A percentile compares a stretch with the other conserved stretches of the same genome.
Conservation (phyloP, 1,140 invertebrate species). For the Drosophila pseudoobscura region DNA sequence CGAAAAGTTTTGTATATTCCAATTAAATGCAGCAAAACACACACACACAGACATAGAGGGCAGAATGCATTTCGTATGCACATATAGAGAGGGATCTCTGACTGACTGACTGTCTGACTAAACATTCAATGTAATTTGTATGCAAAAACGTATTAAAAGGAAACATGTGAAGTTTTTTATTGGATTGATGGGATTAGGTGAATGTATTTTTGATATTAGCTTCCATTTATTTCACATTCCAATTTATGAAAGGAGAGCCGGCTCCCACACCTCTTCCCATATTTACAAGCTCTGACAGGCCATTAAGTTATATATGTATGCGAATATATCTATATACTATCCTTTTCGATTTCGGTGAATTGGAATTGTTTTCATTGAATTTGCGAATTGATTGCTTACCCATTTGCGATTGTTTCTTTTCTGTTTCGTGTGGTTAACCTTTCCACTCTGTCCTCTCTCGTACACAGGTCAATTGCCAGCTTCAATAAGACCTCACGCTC, state of each 20-base stretch:
- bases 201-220: constrained; percentile 29
- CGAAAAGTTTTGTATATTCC: constrained; percentile 62
- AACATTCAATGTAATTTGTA: constrained; percentile 35
- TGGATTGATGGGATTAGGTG: constrained; percentile 43
- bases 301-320: neutral
- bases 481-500: constrained; percentile 88
- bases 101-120: neutral
- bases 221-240: constrained; percentile 5
- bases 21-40: constrained; percentile 69
- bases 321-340: neutral
- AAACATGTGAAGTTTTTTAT: constrained; percentile 35
- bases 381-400: constrained; percentile 41
- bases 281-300: constrained; percentile 31
- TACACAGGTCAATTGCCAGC: constrained; percentile 80
- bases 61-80: neutral
- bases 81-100: neutral
- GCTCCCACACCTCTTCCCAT: neutral
- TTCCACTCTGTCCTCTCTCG: constrained; percentile 3
- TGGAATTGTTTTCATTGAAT: constrained; percentile 53
- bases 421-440: constrained; percentile 3
- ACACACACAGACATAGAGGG: neutral
- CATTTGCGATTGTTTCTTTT: constrained; percentile 6
- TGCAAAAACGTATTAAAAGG: constrained; percentile 39
- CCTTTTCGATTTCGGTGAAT: constrained; percentile 28
- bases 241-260: neutral